These are phyloP conservation scores for Lucifuga dentata DNA, from an alignment of 2,113 vertebrate genomes.

Conservation along the genomic window DNA sequence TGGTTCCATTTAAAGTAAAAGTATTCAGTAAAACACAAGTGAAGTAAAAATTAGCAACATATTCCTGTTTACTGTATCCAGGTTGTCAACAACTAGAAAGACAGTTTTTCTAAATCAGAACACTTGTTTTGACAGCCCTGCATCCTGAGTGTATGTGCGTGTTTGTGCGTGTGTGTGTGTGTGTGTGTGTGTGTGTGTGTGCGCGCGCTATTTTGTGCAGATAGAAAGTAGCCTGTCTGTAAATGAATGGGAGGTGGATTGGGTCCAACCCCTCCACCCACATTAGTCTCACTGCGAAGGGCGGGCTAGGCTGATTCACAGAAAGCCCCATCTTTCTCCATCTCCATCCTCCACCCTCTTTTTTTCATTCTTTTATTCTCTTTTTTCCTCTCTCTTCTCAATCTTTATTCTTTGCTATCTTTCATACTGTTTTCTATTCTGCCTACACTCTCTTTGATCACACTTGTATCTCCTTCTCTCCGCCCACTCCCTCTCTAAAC, in stretches of 20 bases:
- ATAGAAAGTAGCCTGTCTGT: conserved; percentile 46
- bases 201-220: conserved; percentile 13
- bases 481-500: conserved; percentile 38
- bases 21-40: background rate
- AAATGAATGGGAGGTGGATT: conserved; percentile 66
- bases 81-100: conserved; percentile 6
- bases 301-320: conserved; percentile 60
- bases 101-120: conserved; percentile 9
- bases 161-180: conserved; percentile 1
- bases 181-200: conserved; percentile 5
- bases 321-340: conserved; percentile 32
- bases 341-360: conserved; percentile 59
- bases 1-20: background rate
- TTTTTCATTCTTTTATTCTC: conserved; percentile 37
- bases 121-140: background rate
- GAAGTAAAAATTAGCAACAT: background rate
- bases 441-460: conserved; percentile 54
- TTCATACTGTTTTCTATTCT: conserved; percentile 23
- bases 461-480: conserved; percentile 40
- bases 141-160: conserved; percentile 13
- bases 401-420: conserved; percentile 12
- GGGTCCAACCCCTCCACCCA: conserved; percentile 63
- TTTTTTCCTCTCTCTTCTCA: conserved; percentile 17
- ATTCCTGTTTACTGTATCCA: background rate
- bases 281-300: conserved; percentile 44